Base-by-base conservation (phyloP, 2,888 invertebrate species). In the Gastrophysa polygoni region DNA sequence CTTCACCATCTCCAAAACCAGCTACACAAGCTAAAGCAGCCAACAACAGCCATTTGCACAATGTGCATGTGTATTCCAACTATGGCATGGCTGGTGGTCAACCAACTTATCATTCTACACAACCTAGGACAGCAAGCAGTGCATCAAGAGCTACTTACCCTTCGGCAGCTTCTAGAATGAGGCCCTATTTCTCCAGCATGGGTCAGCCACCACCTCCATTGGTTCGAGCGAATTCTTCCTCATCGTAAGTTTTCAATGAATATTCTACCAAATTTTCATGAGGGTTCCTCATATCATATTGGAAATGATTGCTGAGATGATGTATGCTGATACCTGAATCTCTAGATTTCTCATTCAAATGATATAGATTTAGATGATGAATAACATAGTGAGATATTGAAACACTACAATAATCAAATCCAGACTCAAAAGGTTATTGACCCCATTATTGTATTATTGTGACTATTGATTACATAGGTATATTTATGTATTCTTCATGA, bases 201-300 rank as follows among this genome's bases (percentile, higher is more conserved):
- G 67, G 73, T 47, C 77, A 76, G 73, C 83, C 83, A 75, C 82
- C 83, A 59, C 85, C 85, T 70, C 85, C 86, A 69, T 80, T 86
- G 68, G 82, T 86, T 68, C 80, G 85, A 78, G 82, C 83, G 51
- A 68, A 61, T 49, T 81, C 84, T 18, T 81, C 84, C 38, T 80
- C 80, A 80, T 68, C 77, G 84, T 75, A 63, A 69, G 71, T 71
- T 20, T 61, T 47, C 59, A 44, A 14, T 38, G 32, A 10, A 10
- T 65, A 28, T 46, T 50, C 10, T 38, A 21, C 6, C 43, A 0
- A 24, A 21, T 24, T 54, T 20, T 29, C 20, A 21, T 18, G 4
- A 18, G 21, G 18, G 44, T n/a, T 17, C 18, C 16, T 44, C 2
- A 7, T 44, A 17, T 44, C 44, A 7, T 16, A 16, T 44, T 2